Evolutionary conservation across 1,140 invertebrate species (phyloP).

Genomic region (Scaptomyza pallida): DNA sequence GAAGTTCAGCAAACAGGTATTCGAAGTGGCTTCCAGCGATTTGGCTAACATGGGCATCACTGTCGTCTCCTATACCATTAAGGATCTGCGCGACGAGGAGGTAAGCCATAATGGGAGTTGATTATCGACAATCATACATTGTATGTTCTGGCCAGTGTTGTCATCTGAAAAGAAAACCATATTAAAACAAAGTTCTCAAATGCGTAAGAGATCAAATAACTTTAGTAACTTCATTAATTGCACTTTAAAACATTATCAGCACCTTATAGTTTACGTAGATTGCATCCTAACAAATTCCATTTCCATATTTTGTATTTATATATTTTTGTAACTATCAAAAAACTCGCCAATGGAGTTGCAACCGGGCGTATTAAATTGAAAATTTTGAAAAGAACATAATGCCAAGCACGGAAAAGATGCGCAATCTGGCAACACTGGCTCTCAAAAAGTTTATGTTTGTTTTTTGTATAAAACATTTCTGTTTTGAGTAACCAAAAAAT

Average conservation of each 20-base stretch:
- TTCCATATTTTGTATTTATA: neutral
- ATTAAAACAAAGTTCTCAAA: no score
- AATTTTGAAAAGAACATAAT: neutral
- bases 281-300: neutral
- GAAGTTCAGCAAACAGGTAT: slow-evolving; percentile 99
- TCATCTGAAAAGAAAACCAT: neutral
- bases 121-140: neutral
- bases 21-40: slow-evolving; percentile 97
- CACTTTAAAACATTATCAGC: neutral
- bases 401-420: neutral
- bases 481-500: slow-evolving; percentile 48
- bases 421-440: neutral
- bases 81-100: slow-evolving; percentile 99
- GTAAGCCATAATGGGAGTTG: slow-evolving; percentile 85
- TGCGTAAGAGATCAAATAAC: neutral
- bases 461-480: slow-evolving; percentile 3
- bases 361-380: neutral
- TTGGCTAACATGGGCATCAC: slow-evolving; percentile 99
- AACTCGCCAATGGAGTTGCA: neutral
- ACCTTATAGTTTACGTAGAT: neutral
- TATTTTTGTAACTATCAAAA: neutral
- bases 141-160: neutral
- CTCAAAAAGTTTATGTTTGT: neutral
- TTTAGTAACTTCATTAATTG: neutral
- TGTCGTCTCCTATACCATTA: slow-evolving; percentile 98